Percentiles rank a stretch among this genome's conserved stretches.
Conservation (phyloP, 2,113 vertebrate genomes). For the Sebastes schlegelii region DNA sequence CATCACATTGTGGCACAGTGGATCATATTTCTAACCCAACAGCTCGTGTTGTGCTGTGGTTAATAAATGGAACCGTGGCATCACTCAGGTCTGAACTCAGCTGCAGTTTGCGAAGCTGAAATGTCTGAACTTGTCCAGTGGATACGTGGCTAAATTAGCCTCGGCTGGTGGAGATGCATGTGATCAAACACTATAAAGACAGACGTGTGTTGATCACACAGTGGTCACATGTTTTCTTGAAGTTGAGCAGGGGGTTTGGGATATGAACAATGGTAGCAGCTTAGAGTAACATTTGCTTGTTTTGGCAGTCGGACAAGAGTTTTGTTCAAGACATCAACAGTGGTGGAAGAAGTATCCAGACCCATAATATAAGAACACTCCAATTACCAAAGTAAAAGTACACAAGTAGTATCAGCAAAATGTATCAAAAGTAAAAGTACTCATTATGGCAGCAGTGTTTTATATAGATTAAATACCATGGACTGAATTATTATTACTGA, state of each 20-base stretch:
- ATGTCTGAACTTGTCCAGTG: slow-evolving; percentile 57
- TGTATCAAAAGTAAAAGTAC: neutral
- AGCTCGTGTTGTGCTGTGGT: slow-evolving; percentile 55
- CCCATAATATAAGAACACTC: too few relatives aligned
- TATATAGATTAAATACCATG: neutral
- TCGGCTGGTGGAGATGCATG: slow-evolving; percentile 9
- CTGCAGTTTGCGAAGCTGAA: slow-evolving; percentile 30
- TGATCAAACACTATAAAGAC: slow-evolving; percentile 25
- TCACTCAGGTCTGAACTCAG: slow-evolving; percentile 40
- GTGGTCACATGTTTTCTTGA: neutral
- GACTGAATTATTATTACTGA: neutral
- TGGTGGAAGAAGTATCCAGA: too few relatives aligned
- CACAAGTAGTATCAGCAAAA: too few relatives aligned
- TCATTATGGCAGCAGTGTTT: neutral
- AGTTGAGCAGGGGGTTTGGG: neutral
- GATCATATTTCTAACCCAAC: slow-evolving; percentile 51
- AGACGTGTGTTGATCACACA: neutral
- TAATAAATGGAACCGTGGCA: slow-evolving; percentile 65
- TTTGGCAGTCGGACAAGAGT: neutral
- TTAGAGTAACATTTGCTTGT: neutral
- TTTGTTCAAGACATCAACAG: neutral
- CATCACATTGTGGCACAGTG: slow-evolving; percentile 16
- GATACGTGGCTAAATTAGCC: slow-evolving; percentile 52
- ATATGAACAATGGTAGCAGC: neutral
- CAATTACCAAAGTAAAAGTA: neutral